Evolutionary conservation across 2,888 invertebrate species (phyloP).

Genomic region (Rotaria sp.): DNA sequence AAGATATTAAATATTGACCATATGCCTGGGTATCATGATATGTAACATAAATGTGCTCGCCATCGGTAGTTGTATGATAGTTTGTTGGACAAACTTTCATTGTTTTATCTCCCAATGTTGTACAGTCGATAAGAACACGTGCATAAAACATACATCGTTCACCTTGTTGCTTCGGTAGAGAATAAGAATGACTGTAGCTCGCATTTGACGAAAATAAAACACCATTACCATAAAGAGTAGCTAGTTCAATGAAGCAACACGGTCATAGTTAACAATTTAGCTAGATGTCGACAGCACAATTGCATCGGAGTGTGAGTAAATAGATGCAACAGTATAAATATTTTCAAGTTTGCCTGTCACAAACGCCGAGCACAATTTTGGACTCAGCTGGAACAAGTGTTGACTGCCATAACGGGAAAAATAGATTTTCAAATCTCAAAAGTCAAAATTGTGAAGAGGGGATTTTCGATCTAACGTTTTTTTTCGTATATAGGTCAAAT

Average conservation of each 20-base stretch:
- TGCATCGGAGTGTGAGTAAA: too few species aligned
- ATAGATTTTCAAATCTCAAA: too few species aligned
- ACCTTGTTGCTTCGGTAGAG: neutral
- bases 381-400: too few species aligned
- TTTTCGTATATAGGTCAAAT: too few species aligned
- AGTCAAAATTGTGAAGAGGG: too few species aligned
- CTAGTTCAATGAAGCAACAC: neutral
- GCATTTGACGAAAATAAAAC: neutral
- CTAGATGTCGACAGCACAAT: too few species aligned
- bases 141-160: slow-evolving; percentile 9
- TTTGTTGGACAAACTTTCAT: neutral
- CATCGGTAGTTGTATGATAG: neutral
- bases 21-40: neutral
- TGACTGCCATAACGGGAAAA: too few species aligned
- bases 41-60: neutral
- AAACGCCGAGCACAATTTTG: too few species aligned
- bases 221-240: neutral
- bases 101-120: neutral
- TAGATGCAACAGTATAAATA: too few species aligned
- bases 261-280: too few species aligned
- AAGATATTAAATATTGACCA: neutral
- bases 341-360: too few species aligned
- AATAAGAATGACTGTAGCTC: neutral
- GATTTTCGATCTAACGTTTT: too few species aligned
- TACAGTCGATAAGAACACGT: neutral